A percentile compares a stretch with the other conserved stretches of the same genome.
These are phyloP conservation scores for Drosophila meridionalis DNA, from an alignment of 2,888 invertebrate genomes.

Conservation along the genomic window DNA sequence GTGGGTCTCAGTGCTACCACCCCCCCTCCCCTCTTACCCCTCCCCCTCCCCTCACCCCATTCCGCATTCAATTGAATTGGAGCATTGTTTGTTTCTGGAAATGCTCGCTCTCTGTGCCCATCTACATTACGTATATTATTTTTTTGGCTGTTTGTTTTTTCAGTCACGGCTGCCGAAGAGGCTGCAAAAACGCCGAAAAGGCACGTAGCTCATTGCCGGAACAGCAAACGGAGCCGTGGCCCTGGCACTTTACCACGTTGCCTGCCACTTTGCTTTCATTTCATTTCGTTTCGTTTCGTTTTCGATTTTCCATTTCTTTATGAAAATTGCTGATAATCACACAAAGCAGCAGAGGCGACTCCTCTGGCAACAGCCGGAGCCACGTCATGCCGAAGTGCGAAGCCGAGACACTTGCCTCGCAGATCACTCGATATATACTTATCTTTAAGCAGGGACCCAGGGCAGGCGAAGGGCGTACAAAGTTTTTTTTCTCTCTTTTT, in stretches of 20 bases:
- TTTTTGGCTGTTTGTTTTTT: constrained; percentile 63
- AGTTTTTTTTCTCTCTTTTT: background rate
- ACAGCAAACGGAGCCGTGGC: constrained; percentile 62
- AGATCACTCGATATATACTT: constrained; percentile 67
- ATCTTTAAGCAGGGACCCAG: constrained; percentile 22
- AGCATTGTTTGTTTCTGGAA: constrained; percentile 52
- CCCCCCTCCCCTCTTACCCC: background rate
- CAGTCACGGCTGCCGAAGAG: constrained; percentile 50
- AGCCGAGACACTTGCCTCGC: constrained; percentile 52
- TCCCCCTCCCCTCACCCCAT: background rate
- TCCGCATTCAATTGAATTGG: constrained; percentile 30
- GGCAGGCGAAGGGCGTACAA: background rate
- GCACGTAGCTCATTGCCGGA: constrained; percentile 73
- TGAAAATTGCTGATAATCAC: constrained; percentile 78
- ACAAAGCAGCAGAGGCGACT: constrained; percentile 28
- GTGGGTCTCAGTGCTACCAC: background rate
- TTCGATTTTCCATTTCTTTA: constrained; percentile 76
- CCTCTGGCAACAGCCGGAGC: constrained; percentile 13
- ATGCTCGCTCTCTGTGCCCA: constrained; percentile 27
- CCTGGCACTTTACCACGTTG: constrained; percentile 74
- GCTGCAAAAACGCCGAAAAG: constrained; percentile 76
- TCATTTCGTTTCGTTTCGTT: constrained; percentile 53
- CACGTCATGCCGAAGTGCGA: constrained; percentile 65
- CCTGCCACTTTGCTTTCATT: constrained; percentile 73
- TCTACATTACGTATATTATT: constrained; percentile 62